Evolutionary conservation across 1,140 invertebrate genomes (phyloP), one percentile per base, ranked within the genome.

Genomic region (Formica exsecta): DNA sequence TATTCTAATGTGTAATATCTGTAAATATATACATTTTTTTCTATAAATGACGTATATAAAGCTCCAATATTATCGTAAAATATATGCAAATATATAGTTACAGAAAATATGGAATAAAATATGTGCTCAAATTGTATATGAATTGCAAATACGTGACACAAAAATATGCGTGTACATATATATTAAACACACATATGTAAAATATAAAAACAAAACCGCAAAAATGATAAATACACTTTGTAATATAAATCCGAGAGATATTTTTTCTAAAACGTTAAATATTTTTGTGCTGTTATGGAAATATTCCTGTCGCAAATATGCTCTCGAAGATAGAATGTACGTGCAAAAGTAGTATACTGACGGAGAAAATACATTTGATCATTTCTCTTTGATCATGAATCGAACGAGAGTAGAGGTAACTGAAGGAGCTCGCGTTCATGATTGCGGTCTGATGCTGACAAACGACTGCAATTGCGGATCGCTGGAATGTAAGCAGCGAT

Each of bases 381-480:
- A 41, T 73, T 44, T 32, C 66, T 8, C 68, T 81, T 81, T 73
- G 66, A 81, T 73, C 66, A 61, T 1, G 54, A 44, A 59, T 73
- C 9, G 25, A 73, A 73, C 51, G 57, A 44, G 36, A 32, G 32
- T 1, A 32, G 32, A 62, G 38, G 19, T 73, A 81, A 48, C 68
- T 44, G 36, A 61, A 73, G 38, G 68, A 61, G 38, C 38, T 7
- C 32, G 65, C 51, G 36, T 71, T 71, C 54, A 61, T 44, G 68
- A 81, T 81, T 73, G 54, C 54, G 68, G 68, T 19, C 54, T 73
- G 79, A 79, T 79, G 64, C 76, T 79, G 76, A 79, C 76, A 68
- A 79, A 79, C 76, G 76, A 79, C 64, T 79, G 41, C 75, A 79
- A 36, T 79, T 68, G 76, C 68, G 79, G 79, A 73, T 61, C 44